phyloP scores from a whole-genome alignment of 2,797 vertebrate genomes.

The Enteromius argenteus region DNA sequence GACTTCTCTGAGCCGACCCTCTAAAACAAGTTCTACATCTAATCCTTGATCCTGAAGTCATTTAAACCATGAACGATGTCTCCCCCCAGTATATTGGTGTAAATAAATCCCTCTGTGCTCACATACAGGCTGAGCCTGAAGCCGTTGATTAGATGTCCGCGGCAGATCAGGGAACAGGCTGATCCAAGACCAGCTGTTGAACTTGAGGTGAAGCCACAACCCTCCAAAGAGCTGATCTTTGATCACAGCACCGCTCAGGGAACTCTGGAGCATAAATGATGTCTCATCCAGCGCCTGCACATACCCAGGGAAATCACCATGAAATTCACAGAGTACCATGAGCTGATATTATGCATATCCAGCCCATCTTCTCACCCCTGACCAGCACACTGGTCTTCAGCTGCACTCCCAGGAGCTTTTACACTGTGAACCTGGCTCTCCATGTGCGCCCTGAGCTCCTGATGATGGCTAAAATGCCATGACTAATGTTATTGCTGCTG shows the following conservation, averaged over 20 bases:
- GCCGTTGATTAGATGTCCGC: constrained; percentile 34
- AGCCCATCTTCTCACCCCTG: constrained; percentile 6
- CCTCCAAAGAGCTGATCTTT: constrained; percentile 38
- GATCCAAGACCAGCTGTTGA: constrained; percentile 40
- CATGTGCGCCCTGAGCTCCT: constrained; percentile 29
- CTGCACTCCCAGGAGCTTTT: constrained; percentile 47
- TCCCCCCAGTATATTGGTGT: constrained; percentile 28
- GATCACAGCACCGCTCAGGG: constrained; percentile 22
- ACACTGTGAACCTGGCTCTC: constrained; percentile 36
- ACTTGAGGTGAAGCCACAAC: constrained; percentile 40
- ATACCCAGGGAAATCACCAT: constrained; percentile 44
- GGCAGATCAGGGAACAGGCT: constrained; percentile 21
- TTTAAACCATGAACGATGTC: constrained; percentile 33
- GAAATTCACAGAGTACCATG: constrained; percentile 30
- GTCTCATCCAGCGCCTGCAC: constrained; percentile 37
- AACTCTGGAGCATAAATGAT: constrained; percentile 47
- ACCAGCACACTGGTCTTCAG: constrained; percentile 41
- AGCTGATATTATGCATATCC: constrained; percentile 34
- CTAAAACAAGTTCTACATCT: constrained; percentile 19
- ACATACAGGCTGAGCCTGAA: constrained; percentile 36
- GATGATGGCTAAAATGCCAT: constrained; percentile 59
- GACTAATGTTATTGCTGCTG: constrained; percentile 56
- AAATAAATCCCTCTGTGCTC: constrained; percentile 38
- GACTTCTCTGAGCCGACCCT: neutral
- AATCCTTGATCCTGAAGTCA: constrained; percentile 32